Conservation (phyloP, 2,888 invertebrate genomes). For the Octodonta nipae region DNA sequence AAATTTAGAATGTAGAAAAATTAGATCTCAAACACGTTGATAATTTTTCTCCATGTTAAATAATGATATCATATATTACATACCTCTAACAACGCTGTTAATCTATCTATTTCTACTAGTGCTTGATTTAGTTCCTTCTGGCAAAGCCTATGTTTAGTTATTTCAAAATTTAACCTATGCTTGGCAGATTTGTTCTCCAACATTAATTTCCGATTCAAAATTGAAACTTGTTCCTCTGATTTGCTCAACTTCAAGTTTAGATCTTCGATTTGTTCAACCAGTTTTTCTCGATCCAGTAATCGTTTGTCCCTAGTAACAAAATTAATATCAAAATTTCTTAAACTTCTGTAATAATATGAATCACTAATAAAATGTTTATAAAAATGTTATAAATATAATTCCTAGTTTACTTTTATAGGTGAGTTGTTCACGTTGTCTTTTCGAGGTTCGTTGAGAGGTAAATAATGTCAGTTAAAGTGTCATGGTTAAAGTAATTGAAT, state of each 20-base stretch:
- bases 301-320: constrained; percentile 14
- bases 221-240: constrained; percentile 49
- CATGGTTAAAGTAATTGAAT: too few species aligned
- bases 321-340: too few species aligned
- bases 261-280: constrained; percentile 49
- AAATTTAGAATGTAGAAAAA: too few species aligned
- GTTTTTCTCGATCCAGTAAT: constrained; percentile 58
- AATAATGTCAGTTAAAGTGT: too few species aligned
- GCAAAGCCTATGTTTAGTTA: constrained; percentile 55
- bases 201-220: constrained; percentile 54
- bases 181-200: constrained; percentile 62
- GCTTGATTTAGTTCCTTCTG: constrained; percentile 52
- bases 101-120: constrained; percentile 45
- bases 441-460: too few species aligned
- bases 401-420: too few species aligned
- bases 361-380: too few species aligned
- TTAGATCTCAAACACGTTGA: too few species aligned
- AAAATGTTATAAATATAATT: too few species aligned
- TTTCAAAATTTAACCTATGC: constrained; percentile 55
- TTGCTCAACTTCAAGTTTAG: constrained; percentile 42
- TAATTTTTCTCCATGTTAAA: too few species aligned
- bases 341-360: too few species aligned
- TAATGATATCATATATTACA: constrained; percentile 12
- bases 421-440: too few species aligned
- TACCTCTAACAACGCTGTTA: constrained; percentile 49